A percentile compares a stretch with the other conserved stretches of the same genome.
phyloP scores from a whole-genome alignment of 2,888 invertebrate species.

The Acleris sparsana region DNA sequence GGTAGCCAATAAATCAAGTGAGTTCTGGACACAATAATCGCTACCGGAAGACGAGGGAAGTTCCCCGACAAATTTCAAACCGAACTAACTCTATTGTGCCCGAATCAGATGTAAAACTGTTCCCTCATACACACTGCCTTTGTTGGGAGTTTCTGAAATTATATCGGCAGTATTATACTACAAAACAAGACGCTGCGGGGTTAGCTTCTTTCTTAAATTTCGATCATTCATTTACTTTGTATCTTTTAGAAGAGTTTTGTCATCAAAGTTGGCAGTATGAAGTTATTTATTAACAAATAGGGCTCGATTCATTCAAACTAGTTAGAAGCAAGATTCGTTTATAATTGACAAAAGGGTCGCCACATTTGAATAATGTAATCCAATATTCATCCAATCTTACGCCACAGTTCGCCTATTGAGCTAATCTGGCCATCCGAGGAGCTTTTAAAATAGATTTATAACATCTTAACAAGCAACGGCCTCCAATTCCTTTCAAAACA shows the following conservation, averaged over 20 bases:
- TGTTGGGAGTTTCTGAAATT: constrained; percentile 17
- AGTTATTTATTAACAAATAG: no score
- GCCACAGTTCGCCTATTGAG: constrained; percentile 1
- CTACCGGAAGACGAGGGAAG: constrained; percentile 56
- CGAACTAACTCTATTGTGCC: constrained; percentile 45
- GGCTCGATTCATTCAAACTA: no score
- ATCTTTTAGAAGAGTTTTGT: no score
- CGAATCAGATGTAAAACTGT: constrained; percentile 41
- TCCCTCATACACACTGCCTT: constrained; percentile 24
- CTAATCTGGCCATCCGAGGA: neutral
- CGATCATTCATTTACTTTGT: no score
- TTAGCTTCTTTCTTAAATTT: no score
- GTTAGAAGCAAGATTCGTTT: neutral
- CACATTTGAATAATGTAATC: neutral
- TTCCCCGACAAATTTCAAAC: constrained; percentile 52
- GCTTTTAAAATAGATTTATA: constrained; percentile 5
- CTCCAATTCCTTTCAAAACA: constrained; percentile 22
- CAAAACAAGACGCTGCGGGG: neutral
- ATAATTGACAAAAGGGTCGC: neutral
- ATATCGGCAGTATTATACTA: neutral
- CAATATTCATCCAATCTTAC: constrained; percentile 1
- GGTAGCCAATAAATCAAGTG: constrained; percentile 60
- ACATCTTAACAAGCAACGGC: constrained; percentile 13
- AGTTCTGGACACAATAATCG: constrained; percentile 50
- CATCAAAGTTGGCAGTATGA: no score